phyloP scores from a whole-genome alignment of 2,888 invertebrate genomes.

The Drosophila neoperkinsi region DNA sequence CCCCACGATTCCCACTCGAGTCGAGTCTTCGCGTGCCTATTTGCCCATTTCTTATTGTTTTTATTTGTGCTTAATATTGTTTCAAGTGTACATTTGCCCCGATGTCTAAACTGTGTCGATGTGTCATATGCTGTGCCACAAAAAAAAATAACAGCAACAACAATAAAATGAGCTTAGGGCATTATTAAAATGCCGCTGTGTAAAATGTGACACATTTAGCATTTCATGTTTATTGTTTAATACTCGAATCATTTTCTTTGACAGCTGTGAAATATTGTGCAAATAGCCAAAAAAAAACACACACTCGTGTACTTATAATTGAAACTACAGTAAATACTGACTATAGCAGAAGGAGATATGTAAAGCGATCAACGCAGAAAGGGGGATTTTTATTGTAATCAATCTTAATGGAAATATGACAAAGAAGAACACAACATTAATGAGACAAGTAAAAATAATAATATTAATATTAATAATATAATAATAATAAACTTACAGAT shows the following conservation, averaged over 20 bases:
- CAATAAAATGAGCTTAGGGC: constrained; percentile 34
- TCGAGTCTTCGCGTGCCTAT: constrained; percentile 59
- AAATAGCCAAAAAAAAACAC: constrained; percentile 32
- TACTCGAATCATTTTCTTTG: constrained; percentile 46
- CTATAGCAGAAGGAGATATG: not conserved
- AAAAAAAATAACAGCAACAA: not conserved
- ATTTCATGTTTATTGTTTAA: constrained; percentile 27
- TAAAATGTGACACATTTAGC: constrained; percentile 66
- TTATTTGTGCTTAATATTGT: constrained; percentile 57
- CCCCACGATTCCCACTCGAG: constrained; percentile 1
- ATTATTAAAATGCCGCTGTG: constrained; percentile 48
- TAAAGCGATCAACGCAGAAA: not conserved
- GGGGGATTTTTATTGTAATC: not conserved
- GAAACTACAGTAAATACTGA: constrained; percentile 9
- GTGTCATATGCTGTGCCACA: constrained; percentile 51
- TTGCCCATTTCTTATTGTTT: constrained; percentile 62
- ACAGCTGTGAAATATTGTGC: constrained; percentile 59
- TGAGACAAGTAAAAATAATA: not conserved
- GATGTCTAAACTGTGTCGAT: constrained; percentile 60
- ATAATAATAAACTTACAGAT: not conserved
- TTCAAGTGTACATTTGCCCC: constrained; percentile 64
- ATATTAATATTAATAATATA: not conserved
- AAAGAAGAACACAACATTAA: not conserved
- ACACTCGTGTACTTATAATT: not conserved
- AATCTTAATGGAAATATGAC: not conserved